Evolutionary conservation across 2,797 vertebrate species (phyloP).

Genomic region (Tokudaia muenninki): DNA sequence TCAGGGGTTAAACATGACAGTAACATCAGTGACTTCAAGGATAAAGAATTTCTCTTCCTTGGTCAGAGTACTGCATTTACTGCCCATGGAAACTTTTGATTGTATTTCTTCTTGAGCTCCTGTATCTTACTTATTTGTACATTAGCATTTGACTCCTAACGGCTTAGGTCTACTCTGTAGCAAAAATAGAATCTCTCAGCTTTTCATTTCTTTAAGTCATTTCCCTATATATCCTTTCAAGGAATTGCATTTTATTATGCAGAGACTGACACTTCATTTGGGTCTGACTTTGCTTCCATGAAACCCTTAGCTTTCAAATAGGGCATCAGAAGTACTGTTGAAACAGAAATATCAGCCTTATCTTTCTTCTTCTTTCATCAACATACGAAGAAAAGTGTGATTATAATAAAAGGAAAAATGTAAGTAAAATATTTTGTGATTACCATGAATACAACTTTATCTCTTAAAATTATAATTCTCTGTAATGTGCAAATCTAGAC

Average conservation of each 20-base stretch:
- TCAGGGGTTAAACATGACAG: background rate
- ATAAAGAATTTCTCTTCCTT: background rate
- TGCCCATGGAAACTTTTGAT: background rate
- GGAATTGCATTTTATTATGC: slow-evolving; percentile 52
- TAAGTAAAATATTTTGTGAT: background rate
- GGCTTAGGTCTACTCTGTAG: no score
- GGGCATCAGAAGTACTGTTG: background rate
- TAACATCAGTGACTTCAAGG: background rate
- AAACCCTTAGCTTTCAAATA: background rate
- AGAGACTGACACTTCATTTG: slow-evolving; percentile 41
- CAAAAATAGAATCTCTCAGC: background rate
- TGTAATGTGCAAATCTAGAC: background rate
- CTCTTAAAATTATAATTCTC: background rate
- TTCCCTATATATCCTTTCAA: slow-evolving; percentile 15
- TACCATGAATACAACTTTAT: background rate
- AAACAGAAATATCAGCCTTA: background rate
- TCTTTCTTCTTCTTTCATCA: background rate
- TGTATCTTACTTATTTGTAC: background rate
- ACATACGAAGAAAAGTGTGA: background rate
- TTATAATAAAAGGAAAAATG: background rate
- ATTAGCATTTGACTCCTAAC: background rate
- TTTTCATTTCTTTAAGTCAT: background rate
- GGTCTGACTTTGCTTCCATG: background rate
- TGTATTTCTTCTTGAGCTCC: background rate
- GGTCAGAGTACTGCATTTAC: background rate